Base-by-base conservation (phyloP, 1,140 invertebrate genomes). In the Stegodyphus dumicola region DNA sequence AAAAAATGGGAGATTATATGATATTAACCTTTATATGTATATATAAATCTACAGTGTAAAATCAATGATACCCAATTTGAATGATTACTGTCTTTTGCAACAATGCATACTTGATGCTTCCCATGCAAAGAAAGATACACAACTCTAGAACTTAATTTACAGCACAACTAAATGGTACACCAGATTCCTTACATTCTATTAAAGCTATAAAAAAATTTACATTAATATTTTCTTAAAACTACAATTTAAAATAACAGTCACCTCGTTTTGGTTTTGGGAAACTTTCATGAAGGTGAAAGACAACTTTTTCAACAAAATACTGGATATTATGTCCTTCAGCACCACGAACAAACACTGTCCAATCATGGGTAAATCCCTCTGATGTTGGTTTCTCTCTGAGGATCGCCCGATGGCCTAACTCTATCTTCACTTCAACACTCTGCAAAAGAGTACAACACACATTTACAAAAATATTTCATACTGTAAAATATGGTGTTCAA, bases 291-390 rank as follows among this genome's bases (percentile, higher is more conserved):
- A 99, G 92, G 89, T 95, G 91, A 90, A 99, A 99, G 6, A 99
- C 94, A 87, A 99, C 96, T 93, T 97, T 98, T 74, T 99, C 97
- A 65, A 99, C 93, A 92, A 96, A 99, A 89, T 95, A 93, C 88
- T 96, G 93, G 88, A 99, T 97, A 88, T 96, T 94, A 86, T 94
- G 93, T 87, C 94, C 94, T 88, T 98, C 95, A 87, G 93, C 93
- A 81, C 97, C 97, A 88, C 95, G 92, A 6, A 99, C 95, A 92
- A 95, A 99, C n/a, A 99, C 94, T 90, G 96, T 96, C 98, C 98
- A 99, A 90, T 99, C 97, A 92, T 99, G 98, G 87, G 97, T 99
- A 89, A 96, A 98, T 15, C 96, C 96, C 90, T 97, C 95, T 17
- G 93, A 93, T 9, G 96, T 97, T 86, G 93, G 93, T 89, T 95